Evolutionary conservation across 2,888 invertebrate genomes (phyloP).

Genomic region (Aporophyla nigra): DNA sequence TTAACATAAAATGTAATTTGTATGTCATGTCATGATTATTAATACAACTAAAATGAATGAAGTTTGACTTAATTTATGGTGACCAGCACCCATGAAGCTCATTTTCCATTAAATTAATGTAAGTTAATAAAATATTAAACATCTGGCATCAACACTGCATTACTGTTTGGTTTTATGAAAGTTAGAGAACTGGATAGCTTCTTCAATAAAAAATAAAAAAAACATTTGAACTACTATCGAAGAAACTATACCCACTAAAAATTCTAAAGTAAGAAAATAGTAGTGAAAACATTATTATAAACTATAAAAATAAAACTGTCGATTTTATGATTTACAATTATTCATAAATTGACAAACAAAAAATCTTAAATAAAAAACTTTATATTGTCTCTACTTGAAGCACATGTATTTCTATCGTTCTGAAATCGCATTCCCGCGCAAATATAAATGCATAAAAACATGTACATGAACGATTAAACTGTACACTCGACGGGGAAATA

Average conservation of each 20-base stretch:
- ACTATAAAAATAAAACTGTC: conserved; percentile 42
- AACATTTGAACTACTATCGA: not conserved
- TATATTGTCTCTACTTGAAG: conserved; percentile 41
- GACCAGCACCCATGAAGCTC: conserved; percentile 73
- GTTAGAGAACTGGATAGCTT: not conserved
- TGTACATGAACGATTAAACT: conserved; percentile 53
- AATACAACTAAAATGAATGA: conserved; percentile 53
- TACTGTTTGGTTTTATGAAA: conserved; percentile 20
- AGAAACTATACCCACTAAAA: not conserved
- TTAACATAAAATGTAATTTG: conserved; percentile 27
- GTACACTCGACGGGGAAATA: conserved; percentile 53
- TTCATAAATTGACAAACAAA: conserved; percentile 35
- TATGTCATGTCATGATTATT: conserved; percentile 69
- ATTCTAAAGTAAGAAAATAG: not conserved
- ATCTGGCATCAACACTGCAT: conserved; percentile 30
- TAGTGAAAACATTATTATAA: conserved; percentile 9
- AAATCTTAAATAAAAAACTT: conserved; percentile 28
- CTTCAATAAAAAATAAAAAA: conserved; percentile 13
- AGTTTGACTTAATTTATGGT: conserved; percentile 68
- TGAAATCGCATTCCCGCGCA: conserved; percentile 71
- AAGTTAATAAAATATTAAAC: conserved; percentile 35
- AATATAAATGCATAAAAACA: conserved; percentile 78
- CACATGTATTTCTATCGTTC: conserved; percentile 56
- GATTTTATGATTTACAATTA: conserved; percentile 7
- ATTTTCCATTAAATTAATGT: conserved; percentile 44